These are phyloP conservation scores for Thysanoteuthis rhombus DNA, from an alignment of 2,888 invertebrate species.

Conservation along the genomic window DNA sequence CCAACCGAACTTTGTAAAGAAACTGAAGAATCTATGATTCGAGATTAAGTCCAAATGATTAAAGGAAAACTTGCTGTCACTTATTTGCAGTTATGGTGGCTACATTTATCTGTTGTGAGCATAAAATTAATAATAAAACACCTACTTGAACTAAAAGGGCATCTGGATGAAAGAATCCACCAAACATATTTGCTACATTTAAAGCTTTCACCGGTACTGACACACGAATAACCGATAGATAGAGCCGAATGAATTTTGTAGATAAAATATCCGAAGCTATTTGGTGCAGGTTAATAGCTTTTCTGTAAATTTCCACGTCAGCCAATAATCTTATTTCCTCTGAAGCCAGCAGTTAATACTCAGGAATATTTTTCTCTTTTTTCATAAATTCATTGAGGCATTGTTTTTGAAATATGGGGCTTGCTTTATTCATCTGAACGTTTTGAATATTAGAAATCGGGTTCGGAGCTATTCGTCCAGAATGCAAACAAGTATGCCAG, in stretches of 20 bases:
- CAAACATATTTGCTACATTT: too few species aligned
- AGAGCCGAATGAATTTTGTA: not conserved
- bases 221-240: not conserved
- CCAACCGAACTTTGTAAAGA: too few species aligned
- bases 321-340: not conserved
- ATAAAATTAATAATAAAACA: too few species aligned
- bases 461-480: not conserved
- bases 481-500: not conserved
- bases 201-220: not conserved
- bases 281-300: not conserved
- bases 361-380: not conserved
- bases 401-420: not conserved
- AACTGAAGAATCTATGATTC: too few species aligned
- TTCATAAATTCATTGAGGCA: not conserved
- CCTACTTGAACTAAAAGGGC: too few species aligned
- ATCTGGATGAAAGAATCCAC: too few species aligned
- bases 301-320: not conserved
- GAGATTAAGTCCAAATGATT: too few species aligned
- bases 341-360: not conserved
- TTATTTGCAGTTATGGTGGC: too few species aligned
- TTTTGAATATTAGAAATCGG: not conserved
- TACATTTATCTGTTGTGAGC: too few species aligned
- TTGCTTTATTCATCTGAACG: not conserved
- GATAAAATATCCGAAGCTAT: not conserved
- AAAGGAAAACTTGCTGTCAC: too few species aligned